Evolutionary conservation across 1,140 invertebrate species (phyloP).

Genomic region (Trissolcus basalis): DNA sequence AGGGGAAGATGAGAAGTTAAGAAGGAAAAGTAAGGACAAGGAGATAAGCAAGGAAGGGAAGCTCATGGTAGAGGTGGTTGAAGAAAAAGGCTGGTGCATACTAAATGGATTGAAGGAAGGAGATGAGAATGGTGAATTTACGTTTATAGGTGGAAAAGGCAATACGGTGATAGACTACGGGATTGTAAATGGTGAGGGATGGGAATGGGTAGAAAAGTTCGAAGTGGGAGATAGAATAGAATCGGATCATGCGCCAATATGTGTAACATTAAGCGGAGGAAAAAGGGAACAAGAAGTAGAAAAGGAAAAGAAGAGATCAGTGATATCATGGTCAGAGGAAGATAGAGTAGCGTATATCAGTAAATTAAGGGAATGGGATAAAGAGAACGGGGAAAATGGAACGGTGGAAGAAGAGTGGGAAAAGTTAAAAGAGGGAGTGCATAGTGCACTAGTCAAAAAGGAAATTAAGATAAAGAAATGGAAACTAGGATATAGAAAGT

Average conservation of each 20-base stretch:
- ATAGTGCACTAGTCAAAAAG: background rate
- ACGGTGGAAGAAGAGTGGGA: background rate
- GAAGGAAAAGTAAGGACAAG: background rate
- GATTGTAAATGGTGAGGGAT: background rate
- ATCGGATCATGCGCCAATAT: background rate
- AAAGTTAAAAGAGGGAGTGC: background rate
- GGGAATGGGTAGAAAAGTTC: background rate
- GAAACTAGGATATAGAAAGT: background rate
- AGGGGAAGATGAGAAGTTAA: background rate
- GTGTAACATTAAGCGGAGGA: background rate
- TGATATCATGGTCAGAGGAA: conserved; percentile 2
- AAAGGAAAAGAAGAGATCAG: background rate
- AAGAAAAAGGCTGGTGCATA: background rate
- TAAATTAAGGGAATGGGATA: background rate
- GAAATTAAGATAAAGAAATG: conserved; percentile 1
- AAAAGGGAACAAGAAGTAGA: background rate
- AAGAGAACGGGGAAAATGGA: background rate
- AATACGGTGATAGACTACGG: background rate
- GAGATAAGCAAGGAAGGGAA: background rate
- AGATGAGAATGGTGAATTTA: background rate
- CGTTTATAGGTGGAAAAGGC: background rate
- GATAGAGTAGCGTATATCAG: background rate
- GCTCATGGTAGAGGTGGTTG: background rate
- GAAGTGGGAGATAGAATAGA: background rate
- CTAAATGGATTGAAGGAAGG: background rate